Evolutionary conservation across 2,113 vertebrate species (phyloP).

Genomic region (Onychostruthus taczanowskii): DNA sequence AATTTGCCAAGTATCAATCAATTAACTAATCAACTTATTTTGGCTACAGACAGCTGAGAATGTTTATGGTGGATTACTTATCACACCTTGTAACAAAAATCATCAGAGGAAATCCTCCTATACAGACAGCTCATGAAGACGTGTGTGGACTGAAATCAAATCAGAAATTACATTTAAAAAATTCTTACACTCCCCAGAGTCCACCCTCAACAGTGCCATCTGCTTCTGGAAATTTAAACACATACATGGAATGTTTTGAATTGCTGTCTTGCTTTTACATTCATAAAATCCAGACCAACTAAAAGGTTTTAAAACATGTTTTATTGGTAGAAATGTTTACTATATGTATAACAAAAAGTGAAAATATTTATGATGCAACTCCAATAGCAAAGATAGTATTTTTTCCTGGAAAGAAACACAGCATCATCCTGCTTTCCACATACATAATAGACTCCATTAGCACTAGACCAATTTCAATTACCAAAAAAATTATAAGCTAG

Average conservation of each 20-base stretch:
- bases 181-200: neutral
- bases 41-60: neutral
- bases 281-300: neutral
- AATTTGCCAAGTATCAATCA: neutral
- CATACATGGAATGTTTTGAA: neutral
- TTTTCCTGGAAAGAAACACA: neutral
- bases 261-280: neutral
- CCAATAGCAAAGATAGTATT: neutral
- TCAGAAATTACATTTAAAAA: neutral
- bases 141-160: neutral
- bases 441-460: neutral
- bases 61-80: neutral
- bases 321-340: neutral
- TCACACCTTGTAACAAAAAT: neutral
- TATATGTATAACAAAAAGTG: neutral
- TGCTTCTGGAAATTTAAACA: neutral
- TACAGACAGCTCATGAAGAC: neutral
- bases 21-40: neutral
- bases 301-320: neutral
- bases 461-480: neutral
- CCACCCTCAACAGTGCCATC: neutral
- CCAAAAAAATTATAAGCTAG: neutral
- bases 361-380: neutral
- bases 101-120: neutral
- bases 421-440: neutral